Base-by-base conservation (phyloP, 1,140 invertebrate species). In the Nephotettix cincticeps region DNA sequence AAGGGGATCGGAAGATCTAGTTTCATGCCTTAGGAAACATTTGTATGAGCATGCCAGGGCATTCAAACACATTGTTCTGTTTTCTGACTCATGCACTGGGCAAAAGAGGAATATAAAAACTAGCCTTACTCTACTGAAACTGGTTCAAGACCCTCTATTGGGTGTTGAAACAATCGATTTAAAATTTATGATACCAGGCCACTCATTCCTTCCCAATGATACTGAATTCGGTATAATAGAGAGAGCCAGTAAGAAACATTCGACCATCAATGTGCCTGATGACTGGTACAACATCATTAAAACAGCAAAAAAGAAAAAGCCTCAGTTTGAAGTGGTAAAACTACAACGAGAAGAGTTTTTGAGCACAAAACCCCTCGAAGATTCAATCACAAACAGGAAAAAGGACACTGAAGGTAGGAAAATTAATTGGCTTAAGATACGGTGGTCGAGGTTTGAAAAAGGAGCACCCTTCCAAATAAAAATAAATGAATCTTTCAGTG, bases 1-100 rank as follows among this genome's bases (percentile, higher is more conserved):
- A 17, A 75, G 73, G 68, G 75, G 72, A 51, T 56, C 71, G 25
- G 73, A 77, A 68, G 75, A 75, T 73, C 69, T 77, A 23, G 70
- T 43, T 64, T 75, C 72, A 36, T 77, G 76, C 65, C 67, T 77
- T 67, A 19, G 72, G 23, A 71, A 66, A 66, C 66, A 75, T 73
- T 32, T 74, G 65, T 23, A 76, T 28, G 63, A 74, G 66, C 66
- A 75, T 47, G 23, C 74, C 54, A 58, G 43, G 21, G 71, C 36
- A 28, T 45, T 61, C 54, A 75, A 65, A 68, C 72, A 74, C 19
- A 29, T 75, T 19, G 74, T 76, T 40, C 32, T 71, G 28, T 76
- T 71, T 69, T 69, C 51, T 25, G 51, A 69, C 40, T 19, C 47
- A 2, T 74, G 71, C 27, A 47, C 17, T n/a, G 75, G 75, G 4